Evolutionary conservation across 2,888 invertebrate genomes (phyloP), one percentile per base, ranked within the genome.

Genomic region (Subacronicta megacephala): DNA sequence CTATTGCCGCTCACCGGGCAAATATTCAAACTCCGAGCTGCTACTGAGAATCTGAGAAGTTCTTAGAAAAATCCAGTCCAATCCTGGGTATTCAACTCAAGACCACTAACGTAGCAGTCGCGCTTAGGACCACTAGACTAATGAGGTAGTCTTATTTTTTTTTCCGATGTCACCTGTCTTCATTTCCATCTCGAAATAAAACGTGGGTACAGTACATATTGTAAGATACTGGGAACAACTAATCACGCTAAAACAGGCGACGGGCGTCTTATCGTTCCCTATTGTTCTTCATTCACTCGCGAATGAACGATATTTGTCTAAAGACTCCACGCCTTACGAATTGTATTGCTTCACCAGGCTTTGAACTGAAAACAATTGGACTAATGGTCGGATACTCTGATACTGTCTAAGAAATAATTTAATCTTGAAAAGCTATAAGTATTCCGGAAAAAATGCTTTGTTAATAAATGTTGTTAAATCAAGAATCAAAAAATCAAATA

Each of bases 301-400:
- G 74, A 71, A 67, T 71, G 75, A 74, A 64, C 40, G 55, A 20
- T 55, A 69, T 73, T 68, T 60, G 55, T 67, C 59, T 64, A 47
- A 53, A 56, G 41, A 36, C 38, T 43, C 7, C 12, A n/a, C 31
- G 12, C 31, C 2, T 31, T 44, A 23, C 31, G 7, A 43, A 26
- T 41, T 47, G 40, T 54, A 53, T 35, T 40, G 18, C 33, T 40
- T 33, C 54, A 55, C 20, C 46, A 36, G 6, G 23, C 31, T 41
- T 18, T 55, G 17, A 53, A 49, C 46, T 36, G n/a, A 26, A 26
- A 29, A 10, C 36, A 18, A 16, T 16, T 10, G 16, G 17, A 37
- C 5, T 36, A 15, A 36, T 9, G 3, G 16, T 36, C 9, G 10
- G 9, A 9, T 10, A 16, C 16, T 16, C 10, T 17, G 16, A 36